phyloP scores from a whole-genome alignment of 2,113 vertebrate genomes.

The Epinephelus cyanopodus region DNA sequence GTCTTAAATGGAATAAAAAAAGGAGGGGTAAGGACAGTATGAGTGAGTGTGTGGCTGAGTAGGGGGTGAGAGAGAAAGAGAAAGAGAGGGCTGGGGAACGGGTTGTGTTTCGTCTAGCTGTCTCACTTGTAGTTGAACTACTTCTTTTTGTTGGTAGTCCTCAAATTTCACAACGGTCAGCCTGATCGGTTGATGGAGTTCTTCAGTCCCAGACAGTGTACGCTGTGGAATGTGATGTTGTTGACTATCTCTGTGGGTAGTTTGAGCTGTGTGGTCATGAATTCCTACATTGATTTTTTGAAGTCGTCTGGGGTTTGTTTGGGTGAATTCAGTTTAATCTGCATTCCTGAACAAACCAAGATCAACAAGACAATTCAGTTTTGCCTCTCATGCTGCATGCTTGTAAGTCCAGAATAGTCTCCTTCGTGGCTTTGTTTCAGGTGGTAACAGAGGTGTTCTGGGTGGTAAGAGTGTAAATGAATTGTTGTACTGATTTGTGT shows the following conservation, averaged over 20 bases:
- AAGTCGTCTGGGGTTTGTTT: background rate
- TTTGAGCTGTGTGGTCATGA: background rate
- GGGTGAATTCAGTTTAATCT: too few species aligned
- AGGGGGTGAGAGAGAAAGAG: background rate
- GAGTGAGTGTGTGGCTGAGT: background rate
- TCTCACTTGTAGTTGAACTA: background rate
- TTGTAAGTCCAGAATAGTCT: background rate
- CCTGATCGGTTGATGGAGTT: background rate
- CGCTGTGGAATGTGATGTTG: background rate
- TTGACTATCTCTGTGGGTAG: background rate
- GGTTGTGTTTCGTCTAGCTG: background rate
- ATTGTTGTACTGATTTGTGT: background rate
- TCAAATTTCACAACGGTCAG: background rate
- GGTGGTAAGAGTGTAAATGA: background rate
- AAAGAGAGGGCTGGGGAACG: background rate
- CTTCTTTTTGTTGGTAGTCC: background rate
- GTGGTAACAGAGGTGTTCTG: too few species aligned
- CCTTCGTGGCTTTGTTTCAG: background rate
- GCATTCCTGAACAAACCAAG: too few species aligned
- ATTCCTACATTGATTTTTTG: background rate
- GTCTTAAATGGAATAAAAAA: background rate
- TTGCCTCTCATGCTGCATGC: background rate
- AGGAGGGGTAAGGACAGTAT: background rate
- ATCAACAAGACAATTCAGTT: too few species aligned
- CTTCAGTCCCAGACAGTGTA: background rate